A percentile compares a stretch with the other conserved stretches of the same genome.
phyloP scores from a whole-genome alignment of 2,113 vertebrate species.

The Nipponia nippon region DNA sequence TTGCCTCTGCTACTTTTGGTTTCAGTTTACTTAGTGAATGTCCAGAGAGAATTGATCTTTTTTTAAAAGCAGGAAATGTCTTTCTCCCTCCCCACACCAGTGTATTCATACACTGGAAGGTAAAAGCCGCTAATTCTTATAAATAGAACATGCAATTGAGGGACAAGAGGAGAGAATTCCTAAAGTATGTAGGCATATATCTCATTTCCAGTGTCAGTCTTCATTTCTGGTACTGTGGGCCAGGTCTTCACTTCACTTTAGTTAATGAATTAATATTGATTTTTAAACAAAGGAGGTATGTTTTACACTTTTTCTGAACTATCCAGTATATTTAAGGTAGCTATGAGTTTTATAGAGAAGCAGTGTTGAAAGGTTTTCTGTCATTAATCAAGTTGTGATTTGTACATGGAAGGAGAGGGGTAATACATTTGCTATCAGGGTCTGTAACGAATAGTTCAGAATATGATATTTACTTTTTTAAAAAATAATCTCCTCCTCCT shows the following conservation, averaged over 20 bases:
- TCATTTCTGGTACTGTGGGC: not conserved
- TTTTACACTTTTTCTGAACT: not conserved
- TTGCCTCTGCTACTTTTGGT: not conserved
- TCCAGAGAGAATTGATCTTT: not conserved
- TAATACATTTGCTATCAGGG: not conserved
- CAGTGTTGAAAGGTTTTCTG: not conserved
- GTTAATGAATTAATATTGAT: constrained; percentile 1
- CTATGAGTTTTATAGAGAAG: not conserved
- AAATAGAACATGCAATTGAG: not conserved
- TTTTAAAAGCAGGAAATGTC: not conserved
- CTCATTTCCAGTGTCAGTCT: not conserved
- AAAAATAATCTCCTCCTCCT: not conserved
- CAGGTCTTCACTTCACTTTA: not conserved
- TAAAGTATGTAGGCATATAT: not conserved
- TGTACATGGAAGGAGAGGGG: not conserved
- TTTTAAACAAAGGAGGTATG: not conserved
- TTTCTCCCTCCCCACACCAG: not conserved
- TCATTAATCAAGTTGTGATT: not conserved
- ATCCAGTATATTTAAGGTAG: not conserved
- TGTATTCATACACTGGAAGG: not conserved
- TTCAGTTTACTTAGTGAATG: not conserved
- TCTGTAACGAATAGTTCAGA: not conserved
- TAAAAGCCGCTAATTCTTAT: not conserved
- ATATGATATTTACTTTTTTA: not conserved
- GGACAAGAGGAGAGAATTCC: not conserved